phyloP scores from a whole-genome alignment of 2,888 invertebrate genomes.

The Chymomyza fuscimana region DNA sequence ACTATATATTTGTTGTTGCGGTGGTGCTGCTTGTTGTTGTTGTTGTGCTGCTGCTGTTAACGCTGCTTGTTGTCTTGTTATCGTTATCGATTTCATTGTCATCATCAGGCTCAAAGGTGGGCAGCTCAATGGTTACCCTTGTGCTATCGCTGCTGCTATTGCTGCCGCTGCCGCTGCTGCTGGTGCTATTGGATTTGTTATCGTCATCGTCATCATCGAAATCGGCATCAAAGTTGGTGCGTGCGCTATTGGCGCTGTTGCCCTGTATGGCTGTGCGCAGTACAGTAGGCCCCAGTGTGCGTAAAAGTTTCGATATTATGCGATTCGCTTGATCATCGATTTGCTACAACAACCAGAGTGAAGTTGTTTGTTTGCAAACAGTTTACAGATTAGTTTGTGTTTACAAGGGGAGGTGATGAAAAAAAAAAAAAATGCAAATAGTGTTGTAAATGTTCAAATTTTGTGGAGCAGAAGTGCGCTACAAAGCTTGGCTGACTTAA shows the following conservation, averaged over 20 bases:
- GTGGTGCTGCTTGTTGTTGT: conserved; percentile 21
- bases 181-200: conserved; percentile 66
- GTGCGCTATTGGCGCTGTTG: conserved; percentile 75
- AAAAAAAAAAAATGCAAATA: too few species aligned
- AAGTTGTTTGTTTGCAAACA: not conserved
- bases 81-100: conserved; percentile 81
- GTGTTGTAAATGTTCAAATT: not conserved
- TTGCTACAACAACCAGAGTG: conserved; percentile 78
- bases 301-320: conserved; percentile 82
- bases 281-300: conserved; percentile 86
- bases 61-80: conserved; percentile 32
- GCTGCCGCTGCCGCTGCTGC: conserved; percentile 35
- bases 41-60: conserved; percentile 32
- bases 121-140: conserved; percentile 84
- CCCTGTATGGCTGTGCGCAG: conserved; percentile 81
- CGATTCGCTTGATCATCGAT: conserved; percentile 79
- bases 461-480: not conserved
- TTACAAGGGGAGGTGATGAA: too few species aligned
- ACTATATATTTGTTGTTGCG: conserved; percentile 7
- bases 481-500: not conserved
- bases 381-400: not conserved
- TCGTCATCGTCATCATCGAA: conserved; percentile 80
- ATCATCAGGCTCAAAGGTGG: conserved; percentile 85
- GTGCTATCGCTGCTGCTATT: conserved; percentile 73
- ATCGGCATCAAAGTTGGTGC: conserved; percentile 81